A percentile compares a stretch with the other conserved stretches of the same genome.
Evolutionary conservation across 2,797 vertebrate species (phyloP).

Genomic region (Orestias chungarensis): DNA sequence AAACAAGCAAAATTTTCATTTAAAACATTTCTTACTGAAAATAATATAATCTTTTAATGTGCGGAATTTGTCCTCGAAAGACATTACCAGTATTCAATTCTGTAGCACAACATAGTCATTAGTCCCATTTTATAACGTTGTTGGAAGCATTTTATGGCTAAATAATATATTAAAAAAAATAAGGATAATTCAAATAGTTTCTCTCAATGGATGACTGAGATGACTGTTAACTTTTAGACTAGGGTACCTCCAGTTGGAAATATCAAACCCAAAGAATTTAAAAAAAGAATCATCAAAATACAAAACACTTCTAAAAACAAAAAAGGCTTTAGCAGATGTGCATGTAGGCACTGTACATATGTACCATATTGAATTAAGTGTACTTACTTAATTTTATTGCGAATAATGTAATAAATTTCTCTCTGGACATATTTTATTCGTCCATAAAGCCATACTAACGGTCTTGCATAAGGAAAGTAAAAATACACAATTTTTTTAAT

Average conservation of each 20-base stretch:
- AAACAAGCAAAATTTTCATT: not conserved
- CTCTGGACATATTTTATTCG: not conserved
- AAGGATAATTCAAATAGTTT: not conserved
- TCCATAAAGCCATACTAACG: not conserved
- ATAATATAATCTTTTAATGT: too few species aligned
- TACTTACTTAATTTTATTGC: not conserved
- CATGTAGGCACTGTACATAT: too few species aligned
- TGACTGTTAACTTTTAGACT: not conserved
- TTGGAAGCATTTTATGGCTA: not conserved
- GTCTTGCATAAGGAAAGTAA: not conserved
- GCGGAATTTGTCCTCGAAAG: too few species aligned
- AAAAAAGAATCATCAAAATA: too few species aligned
- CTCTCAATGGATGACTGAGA: not conserved
- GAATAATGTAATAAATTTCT: not conserved
- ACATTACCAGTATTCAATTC: not conserved
- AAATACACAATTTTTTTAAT: not conserved
- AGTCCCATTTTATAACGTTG: not conserved
- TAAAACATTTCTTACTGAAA: too few species aligned
- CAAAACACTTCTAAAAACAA: too few species aligned
- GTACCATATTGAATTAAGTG: too few species aligned
- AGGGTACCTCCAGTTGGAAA: too few species aligned
- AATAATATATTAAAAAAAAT: too few species aligned
- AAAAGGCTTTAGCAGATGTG: not conserved
- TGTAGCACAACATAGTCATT: not conserved
- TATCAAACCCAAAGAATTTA: too few species aligned